phyloP scores from a whole-genome alignment of 2,113 vertebrate genomes.

The Dipodomys stephensi region DNA sequence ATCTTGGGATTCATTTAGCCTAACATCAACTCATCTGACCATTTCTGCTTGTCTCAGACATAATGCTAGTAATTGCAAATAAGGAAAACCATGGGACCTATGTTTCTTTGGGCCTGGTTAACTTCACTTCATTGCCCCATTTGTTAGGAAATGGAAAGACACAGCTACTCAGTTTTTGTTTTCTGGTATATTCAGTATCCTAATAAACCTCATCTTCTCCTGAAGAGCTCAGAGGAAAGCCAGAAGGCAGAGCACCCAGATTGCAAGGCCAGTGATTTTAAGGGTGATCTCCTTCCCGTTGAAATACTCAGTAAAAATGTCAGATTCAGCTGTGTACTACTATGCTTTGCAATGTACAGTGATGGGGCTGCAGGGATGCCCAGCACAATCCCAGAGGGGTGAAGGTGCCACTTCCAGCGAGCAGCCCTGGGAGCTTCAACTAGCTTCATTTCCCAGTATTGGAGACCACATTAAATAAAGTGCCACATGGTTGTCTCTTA shows the following conservation, averaged over 20 bases:
- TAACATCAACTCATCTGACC: too few relatives aligned
- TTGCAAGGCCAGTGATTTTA: not conserved
- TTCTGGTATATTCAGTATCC: not conserved
- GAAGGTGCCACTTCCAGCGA: not conserved
- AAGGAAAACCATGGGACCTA: too few relatives aligned
- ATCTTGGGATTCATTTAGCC: too few relatives aligned
- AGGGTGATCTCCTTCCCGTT: not conserved
- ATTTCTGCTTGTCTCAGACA: too few relatives aligned
- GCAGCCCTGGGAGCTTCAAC: not conserved
- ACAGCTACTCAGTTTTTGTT: too few relatives aligned
- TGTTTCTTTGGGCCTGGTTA: too few relatives aligned
- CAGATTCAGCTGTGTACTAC: conserved; percentile 59
- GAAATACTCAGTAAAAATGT: not conserved
- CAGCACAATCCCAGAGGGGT: not conserved
- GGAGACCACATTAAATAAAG: not conserved
- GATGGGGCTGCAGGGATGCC: not conserved
- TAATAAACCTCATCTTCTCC: not conserved
- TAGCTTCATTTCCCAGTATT: too few relatives aligned
- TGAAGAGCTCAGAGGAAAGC: not conserved
- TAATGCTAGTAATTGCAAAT: too few relatives aligned
- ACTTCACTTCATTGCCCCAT: too few relatives aligned
- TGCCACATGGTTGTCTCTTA: not conserved
- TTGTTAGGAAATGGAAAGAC: too few relatives aligned
- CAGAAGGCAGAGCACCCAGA: not conserved
- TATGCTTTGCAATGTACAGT: conserved; percentile 39